Evolutionary conservation across 64 coral and sea anemone species (phyloP).

Genomic region (Hydrozoanthus tunicans): DNA sequence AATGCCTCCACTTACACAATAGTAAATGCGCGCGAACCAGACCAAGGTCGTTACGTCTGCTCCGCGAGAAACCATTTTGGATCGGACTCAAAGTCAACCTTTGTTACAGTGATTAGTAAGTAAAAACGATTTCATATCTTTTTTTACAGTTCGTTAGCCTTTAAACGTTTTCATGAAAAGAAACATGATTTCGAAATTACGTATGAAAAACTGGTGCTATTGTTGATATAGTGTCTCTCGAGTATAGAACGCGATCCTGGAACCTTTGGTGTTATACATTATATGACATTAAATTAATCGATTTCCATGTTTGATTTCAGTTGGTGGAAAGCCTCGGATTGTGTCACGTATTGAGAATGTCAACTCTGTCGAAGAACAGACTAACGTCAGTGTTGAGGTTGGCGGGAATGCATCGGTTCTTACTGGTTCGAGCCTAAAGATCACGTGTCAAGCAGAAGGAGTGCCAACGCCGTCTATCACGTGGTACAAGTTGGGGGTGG

Average conservation of each 20-base stretch:
- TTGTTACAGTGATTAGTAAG: constrained; percentile 29
- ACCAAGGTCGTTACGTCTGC: constrained; percentile 42
- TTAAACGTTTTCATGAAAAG: neutral
- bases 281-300: neutral
- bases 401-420: constrained; percentile 35
- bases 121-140: neutral
- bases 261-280: neutral
- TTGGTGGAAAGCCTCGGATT: constrained; percentile 46
- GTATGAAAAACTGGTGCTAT: too few species aligned
- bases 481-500: constrained; percentile 20
- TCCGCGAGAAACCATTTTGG: constrained; percentile 27
- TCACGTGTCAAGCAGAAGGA: constrained; percentile 23
- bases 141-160: neutral
- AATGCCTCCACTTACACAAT: neutral
- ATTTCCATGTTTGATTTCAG: neutral
- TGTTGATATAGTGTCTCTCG: too few species aligned
- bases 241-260: too few species aligned
- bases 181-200: too few species aligned
- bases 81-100: constrained; percentile 20
- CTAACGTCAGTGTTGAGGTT: constrained; percentile 23
- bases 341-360: constrained; percentile 17
- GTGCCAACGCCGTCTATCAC: constrained; percentile 1
- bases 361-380: neutral
- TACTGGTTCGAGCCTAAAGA: constrained; percentile 11
- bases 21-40: neutral